Percentiles rank a stretch among this genome's conserved stretches.
phyloP scores from a whole-genome alignment of 2,797 vertebrate genomes.

The Myiotriccus ornatus region DNA sequence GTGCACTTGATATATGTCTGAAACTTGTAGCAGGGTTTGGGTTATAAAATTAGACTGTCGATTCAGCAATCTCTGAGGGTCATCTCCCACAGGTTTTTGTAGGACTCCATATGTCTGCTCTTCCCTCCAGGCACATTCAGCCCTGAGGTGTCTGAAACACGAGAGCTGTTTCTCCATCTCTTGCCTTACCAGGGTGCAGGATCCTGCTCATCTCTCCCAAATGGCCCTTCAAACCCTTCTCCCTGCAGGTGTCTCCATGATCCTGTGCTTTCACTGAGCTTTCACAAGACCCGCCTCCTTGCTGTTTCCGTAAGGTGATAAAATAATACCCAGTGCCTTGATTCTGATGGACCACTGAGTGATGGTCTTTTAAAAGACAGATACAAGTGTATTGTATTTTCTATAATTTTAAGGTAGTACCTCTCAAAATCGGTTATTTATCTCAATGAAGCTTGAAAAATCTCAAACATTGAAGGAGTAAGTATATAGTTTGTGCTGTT shows the following conservation, averaged over 20 bases:
- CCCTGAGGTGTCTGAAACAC: background rate
- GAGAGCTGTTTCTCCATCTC: background rate
- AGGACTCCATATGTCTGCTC: background rate
- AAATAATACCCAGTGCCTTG: background rate
- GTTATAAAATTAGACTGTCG: background rate
- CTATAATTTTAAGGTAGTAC: background rate
- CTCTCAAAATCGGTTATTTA: background rate
- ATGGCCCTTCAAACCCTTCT: background rate
- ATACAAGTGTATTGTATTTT: background rate
- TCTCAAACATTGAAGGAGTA: background rate
- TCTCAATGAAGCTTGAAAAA: background rate
- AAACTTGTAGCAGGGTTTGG: background rate
- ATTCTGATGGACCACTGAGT: background rate
- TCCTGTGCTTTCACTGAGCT: background rate
- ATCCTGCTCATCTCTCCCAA: background rate
- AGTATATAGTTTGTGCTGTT: background rate
- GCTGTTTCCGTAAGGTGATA: background rate
- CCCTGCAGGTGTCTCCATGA: background rate
- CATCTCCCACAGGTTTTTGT: background rate
- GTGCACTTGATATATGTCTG: background rate
- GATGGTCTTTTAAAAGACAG: background rate
- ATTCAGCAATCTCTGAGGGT: background rate
- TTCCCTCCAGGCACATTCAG: background rate
- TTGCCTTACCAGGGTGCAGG: background rate
- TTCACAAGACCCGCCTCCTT: background rate